Base-by-base conservation (phyloP, 2,113 vertebrate species). In the Platysteira castanea region DNA sequence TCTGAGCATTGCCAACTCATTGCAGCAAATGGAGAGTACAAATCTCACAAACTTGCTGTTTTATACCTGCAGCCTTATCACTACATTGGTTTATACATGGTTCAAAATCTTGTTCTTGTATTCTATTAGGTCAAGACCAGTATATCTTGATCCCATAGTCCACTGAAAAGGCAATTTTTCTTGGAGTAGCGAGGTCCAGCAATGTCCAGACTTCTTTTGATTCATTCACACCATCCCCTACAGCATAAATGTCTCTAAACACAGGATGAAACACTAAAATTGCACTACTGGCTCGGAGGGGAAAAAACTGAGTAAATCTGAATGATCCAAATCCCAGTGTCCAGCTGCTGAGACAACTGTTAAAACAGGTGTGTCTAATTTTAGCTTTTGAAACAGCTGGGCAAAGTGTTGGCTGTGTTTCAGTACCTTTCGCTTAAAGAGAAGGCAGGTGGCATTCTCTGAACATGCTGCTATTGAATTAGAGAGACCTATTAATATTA, bases 401-500 rank as follows among this genome's bases (percentile, higher is more conserved):
- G 85, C 35, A 50, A 82, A 89, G 8, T 22, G 49, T 91, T 52
- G 67, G 44, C 76, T 2, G 3, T 65, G 77, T 93, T 93, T 93
- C 95, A 87, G 81, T 30, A 63, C 46, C 31, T 88, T 86, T 76
- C 64, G 41, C 80, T 84, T 65, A 83, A 96, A 94, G 59, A 85
- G 60, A 91, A 97, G 87, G 82, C 95, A 96, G 88, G 87, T 95
- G 92, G 92, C 83, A 91, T 96, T 97, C 79, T 96, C 70, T 93
- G 47, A 96, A 95, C 79, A 53, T 54, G 63, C 84, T 1, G 2
- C 73, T 95, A 52, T 83, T 92, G 90, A 96, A 92, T 98, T 96
- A 70, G 79, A 85, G 94, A 89, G 21, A 87, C 78, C 65, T 81
- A 84, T 95, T 97, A 96, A 97, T 97, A 95, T 94, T 96, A 87